These are phyloP conservation scores for Pimpla rufipes DNA, from an alignment of 2,888 invertebrate genomes.

Conservation along the genomic window DNA sequence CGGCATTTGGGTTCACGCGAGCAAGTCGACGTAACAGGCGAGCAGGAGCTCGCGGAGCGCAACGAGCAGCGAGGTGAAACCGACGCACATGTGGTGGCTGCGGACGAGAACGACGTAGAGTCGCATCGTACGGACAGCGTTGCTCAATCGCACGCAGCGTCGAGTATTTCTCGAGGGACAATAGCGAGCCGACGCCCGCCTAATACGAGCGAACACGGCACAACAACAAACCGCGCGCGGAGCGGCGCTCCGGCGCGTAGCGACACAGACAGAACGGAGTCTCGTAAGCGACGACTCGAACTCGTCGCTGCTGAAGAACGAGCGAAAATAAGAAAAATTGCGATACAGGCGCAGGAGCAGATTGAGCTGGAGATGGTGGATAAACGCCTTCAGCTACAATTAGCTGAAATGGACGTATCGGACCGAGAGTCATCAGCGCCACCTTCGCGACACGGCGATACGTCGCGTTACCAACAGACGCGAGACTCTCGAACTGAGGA, in stretches of 20 bases:
- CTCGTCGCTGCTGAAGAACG: background rate
- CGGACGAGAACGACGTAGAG: background rate
- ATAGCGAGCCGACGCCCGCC: background rate
- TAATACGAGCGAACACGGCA: background rate
- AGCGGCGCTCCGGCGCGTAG: background rate
- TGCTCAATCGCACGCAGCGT: background rate
- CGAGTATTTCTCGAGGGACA: background rate
- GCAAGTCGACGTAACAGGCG: background rate
- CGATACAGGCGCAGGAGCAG: background rate
- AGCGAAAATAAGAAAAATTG: background rate
- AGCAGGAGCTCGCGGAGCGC: background rate
- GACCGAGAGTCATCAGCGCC: background rate
- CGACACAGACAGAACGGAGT: background rate
- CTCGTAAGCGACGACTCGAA: slow-evolving; percentile 1
- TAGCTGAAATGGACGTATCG: background rate
- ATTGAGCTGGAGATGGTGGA: background rate
- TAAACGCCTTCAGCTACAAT: background rate
- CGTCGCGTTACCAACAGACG: background rate
- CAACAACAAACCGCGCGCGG: background rate
- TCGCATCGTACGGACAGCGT: background rate
- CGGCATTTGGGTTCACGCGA: no score
- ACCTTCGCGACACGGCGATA: background rate
- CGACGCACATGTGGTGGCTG: background rate
- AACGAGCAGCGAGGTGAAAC: background rate
- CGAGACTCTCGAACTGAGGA: background rate